These are phyloP conservation scores for Halesus radiatus DNA, from an alignment of 1,140 invertebrate genomes.

Conservation along the genomic window DNA sequence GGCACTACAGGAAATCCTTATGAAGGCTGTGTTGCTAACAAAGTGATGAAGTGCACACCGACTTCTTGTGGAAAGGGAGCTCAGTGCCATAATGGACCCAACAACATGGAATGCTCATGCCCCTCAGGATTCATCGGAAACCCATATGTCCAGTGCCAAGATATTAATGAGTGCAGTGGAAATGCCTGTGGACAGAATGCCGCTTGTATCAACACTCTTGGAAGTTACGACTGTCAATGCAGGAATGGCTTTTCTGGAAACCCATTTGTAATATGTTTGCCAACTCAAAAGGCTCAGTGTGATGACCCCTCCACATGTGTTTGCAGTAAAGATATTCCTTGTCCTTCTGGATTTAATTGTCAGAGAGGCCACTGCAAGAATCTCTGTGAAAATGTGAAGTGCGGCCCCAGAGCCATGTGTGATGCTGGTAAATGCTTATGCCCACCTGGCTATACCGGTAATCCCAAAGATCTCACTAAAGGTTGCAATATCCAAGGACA, in stretches of 20 bases:
- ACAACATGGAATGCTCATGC: constrained; percentile 85
- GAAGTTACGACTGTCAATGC: constrained; percentile 90
- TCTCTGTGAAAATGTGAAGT: constrained; percentile 79
- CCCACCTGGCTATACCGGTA: constrained; percentile 82
- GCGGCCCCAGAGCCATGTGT: constrained; percentile 86
- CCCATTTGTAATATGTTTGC: constrained; percentile 84
- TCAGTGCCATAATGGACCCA: constrained; percentile 80
- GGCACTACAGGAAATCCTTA: constrained; percentile 91
- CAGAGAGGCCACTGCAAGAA: constrained; percentile 79
- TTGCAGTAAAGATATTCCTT: constrained; percentile 78
- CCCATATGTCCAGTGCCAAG: constrained; percentile 87
- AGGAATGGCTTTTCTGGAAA: constrained; percentile 86
- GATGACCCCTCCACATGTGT: constrained; percentile 77
- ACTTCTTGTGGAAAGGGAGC: constrained; percentile 84
- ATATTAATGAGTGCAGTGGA: constrained; percentile 87
- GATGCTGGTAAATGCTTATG: constrained; percentile 85
- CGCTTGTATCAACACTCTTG: constrained; percentile 89
- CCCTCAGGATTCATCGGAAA: constrained; percentile 87
- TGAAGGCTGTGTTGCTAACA: constrained; percentile 79
- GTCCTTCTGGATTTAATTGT: constrained; percentile 83
- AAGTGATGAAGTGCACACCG: constrained; percentile 80
- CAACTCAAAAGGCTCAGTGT: constrained; percentile 77
- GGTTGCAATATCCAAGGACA: constrained; percentile 81
- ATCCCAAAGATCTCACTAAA: constrained; percentile 77
- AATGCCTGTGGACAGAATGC: constrained; percentile 89